A percentile compares a stretch with the other conserved stretches of the same genome.
Evolutionary conservation across 2,888 invertebrate species (phyloP).

Genomic region (Xanthia togata): DNA sequence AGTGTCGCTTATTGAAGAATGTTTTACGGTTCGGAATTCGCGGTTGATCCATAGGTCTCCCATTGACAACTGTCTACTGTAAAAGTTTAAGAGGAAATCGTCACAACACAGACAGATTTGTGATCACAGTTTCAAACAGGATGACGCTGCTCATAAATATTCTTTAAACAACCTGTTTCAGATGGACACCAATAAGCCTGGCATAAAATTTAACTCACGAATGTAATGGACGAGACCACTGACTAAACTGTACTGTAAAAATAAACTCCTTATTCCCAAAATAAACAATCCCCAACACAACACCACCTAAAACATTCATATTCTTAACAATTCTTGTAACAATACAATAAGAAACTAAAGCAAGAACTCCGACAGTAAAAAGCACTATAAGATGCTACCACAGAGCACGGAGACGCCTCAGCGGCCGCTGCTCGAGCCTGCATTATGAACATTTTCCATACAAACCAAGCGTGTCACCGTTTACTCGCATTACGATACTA

Average conservation of each 20-base stretch:
- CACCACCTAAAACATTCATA: constrained; percentile 22
- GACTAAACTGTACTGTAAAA: neutral
- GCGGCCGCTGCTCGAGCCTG: neutral
- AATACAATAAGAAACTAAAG: constrained; percentile 55
- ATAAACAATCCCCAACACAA: neutral
- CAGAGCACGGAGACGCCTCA: neutral
- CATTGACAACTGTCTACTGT: neutral
- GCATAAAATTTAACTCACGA: neutral
- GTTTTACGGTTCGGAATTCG: neutral
- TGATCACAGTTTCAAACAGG: neutral
- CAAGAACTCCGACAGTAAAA: constrained; percentile 68
- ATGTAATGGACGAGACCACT: neutral
- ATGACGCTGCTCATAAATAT: neutral
- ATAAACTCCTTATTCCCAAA: neutral
- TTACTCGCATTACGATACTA: too few relatives aligned
- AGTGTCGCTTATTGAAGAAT: neutral
- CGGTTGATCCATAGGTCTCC: neutral
- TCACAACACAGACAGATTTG: neutral
- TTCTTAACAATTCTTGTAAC: constrained; percentile 34
- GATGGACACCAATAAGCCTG: neutral
- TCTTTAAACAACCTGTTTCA: neutral
- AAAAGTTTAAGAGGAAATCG: neutral
- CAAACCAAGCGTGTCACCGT: too few relatives aligned
- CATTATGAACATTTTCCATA: neutral
- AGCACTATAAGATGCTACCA: constrained; percentile 65